These are phyloP conservation scores for Phrixothrix hirtus DNA, from an alignment of 2,888 invertebrate genomes.

Conservation along the genomic window DNA sequence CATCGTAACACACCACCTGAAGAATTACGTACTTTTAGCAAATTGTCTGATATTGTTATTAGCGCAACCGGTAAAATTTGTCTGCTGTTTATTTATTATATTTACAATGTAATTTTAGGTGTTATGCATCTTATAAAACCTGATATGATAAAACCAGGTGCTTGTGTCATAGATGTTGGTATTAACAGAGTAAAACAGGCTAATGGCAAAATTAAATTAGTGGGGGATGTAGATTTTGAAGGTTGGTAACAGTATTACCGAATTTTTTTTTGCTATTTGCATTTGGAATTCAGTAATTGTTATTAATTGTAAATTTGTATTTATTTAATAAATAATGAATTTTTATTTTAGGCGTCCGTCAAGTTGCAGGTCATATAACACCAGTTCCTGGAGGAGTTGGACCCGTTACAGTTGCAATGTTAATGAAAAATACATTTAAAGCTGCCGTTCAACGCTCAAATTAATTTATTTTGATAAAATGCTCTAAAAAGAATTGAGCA, in stretches of 20 bases:
- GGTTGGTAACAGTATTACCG: too few relatives aligned
- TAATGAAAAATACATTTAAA: slow-evolving; percentile 85
- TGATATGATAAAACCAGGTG: slow-evolving; percentile 88
- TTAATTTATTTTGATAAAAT: too few relatives aligned
- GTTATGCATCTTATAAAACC: slow-evolving; percentile 75
- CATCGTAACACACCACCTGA: slow-evolving; percentile 84
- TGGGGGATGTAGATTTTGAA: slow-evolving; percentile 90
- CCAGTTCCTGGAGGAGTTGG: slow-evolving; percentile 94
- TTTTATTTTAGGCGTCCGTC: slow-evolving; percentile 65
- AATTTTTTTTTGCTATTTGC: too few relatives aligned
- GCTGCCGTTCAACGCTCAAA: slow-evolving; percentile 59
- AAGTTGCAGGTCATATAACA: slow-evolving; percentile 82
- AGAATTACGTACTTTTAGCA: slow-evolving; percentile 70
- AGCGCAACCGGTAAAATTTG: slow-evolving; percentile 67
- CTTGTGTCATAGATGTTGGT: slow-evolving; percentile 87
- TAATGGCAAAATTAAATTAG: slow-evolving; percentile 70
- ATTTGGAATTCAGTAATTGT: too few relatives aligned
- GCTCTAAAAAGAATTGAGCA: too few relatives aligned
- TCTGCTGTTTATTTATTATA: too few relatives aligned
- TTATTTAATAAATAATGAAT: not conserved
- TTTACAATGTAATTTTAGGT: slow-evolving; percentile 57
- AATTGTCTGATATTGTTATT: slow-evolving; percentile 77
- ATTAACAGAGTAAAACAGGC: slow-evolving; percentile 72
- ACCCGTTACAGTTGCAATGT: slow-evolving; percentile 92
- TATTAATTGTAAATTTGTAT: too few relatives aligned